Conservation (phyloP, 1,140 invertebrate genomes). For the Ditylenchus dipsaci region DNA sequence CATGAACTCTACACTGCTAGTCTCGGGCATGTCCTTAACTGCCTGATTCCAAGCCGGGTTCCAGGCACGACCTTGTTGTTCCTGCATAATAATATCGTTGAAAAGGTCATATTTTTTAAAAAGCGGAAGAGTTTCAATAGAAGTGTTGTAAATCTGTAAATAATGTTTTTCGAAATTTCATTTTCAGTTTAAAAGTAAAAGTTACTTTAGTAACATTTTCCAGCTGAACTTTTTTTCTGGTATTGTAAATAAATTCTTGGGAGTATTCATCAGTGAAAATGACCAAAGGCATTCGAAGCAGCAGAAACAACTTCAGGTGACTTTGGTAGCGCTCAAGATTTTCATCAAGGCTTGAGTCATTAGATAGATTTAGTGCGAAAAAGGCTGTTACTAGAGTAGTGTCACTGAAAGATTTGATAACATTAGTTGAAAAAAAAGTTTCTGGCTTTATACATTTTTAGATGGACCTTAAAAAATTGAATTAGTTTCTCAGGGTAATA, state of each 20-base stretch:
- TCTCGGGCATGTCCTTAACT: slow-evolving; percentile 44
- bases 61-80: slow-evolving; percentile 16
- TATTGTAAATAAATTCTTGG: slow-evolving; percentile 42
- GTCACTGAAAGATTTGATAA: neutral
- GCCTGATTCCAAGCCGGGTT: slow-evolving; percentile 29
- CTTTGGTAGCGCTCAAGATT: slow-evolving; percentile 40
- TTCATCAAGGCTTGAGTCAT: neutral
- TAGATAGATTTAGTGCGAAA: slow-evolving; percentile 3
- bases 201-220: slow-evolving; percentile 38
- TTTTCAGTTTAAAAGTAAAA: no score
- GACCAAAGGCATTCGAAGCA: slow-evolving; percentile 47
- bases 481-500: no score
- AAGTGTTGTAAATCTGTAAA: slow-evolving; percentile 36
- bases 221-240: slow-evolving; percentile 33
- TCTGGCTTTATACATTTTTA: no score
- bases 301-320: slow-evolving; percentile 37
- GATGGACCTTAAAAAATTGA: no score
- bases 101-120: slow-evolving; percentile 36
- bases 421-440: no score
- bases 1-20: slow-evolving; percentile 45
- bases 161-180: neutral
- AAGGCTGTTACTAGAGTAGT: slow-evolving; percentile 16
- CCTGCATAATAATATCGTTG: slow-evolving; percentile 29
- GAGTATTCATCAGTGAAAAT: slow-evolving; percentile 45
- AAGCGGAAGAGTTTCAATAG: slow-evolving; percentile 41